Percentiles rank a stretch among this genome's conserved stretches.
These are phyloP conservation scores for Lithophane socia DNA, from an alignment of 2,888 invertebrate species.

Conservation along the genomic window DNA sequence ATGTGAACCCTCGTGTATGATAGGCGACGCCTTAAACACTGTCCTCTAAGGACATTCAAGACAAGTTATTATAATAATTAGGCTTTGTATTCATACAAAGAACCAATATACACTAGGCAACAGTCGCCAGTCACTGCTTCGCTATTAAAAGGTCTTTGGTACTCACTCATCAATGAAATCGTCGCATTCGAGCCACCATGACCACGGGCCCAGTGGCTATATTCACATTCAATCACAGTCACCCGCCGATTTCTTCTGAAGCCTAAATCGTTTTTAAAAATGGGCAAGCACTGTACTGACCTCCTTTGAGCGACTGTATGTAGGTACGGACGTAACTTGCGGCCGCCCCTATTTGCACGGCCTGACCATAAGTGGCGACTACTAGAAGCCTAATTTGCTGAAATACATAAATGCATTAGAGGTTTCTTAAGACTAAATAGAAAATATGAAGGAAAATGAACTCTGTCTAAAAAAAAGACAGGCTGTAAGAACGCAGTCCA, in stretches of 20 bases:
- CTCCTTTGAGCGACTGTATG: not conserved
- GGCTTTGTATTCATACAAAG: not conserved
- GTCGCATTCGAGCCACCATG: too few relatives aligned
- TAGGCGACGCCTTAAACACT: too few relatives aligned
- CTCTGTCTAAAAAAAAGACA: not conserved
- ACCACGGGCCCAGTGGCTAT: not conserved
- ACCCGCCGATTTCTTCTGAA: not conserved
- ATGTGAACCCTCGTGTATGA: too few relatives aligned
- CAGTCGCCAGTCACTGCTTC: not conserved
- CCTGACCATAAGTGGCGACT: too few relatives aligned
- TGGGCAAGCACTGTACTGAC: not conserved
- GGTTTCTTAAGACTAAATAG: not conserved
- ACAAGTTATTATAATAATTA: not conserved
- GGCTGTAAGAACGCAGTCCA: not conserved
- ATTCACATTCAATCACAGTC: constrained; percentile 7
- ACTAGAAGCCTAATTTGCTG: not conserved
- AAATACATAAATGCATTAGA: not conserved
- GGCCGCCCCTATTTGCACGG: not conserved
- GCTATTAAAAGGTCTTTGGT: not conserved
- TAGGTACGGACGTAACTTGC: not conserved
- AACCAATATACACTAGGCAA: not conserved
- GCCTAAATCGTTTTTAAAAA: constrained; percentile 7
- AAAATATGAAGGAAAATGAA: not conserved
- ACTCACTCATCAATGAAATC: not conserved
- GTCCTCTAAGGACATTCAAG: too few relatives aligned